phyloP scores from a whole-genome alignment of 2,888 invertebrate species.

The Buathra laborator region DNA sequence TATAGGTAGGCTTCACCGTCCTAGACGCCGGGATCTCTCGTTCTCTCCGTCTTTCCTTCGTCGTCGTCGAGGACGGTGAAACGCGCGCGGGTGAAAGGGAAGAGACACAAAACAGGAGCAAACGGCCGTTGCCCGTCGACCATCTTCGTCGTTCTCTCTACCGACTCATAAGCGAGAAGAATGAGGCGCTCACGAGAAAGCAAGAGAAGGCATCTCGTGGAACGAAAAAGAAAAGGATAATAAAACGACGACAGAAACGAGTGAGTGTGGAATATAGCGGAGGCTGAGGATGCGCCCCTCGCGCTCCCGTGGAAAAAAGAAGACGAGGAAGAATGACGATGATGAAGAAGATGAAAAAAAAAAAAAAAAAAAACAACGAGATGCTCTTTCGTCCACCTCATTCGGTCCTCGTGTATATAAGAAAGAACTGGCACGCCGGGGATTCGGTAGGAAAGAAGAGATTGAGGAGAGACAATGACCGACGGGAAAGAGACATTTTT shows the following conservation, averaged over 20 bases:
- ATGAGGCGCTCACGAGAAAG: not conserved
- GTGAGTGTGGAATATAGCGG: conserved; percentile 10
- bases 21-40: conserved; percentile 1
- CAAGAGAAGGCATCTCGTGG: not conserved
- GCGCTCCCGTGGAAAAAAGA: conserved; percentile 1
- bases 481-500: conserved; percentile 15
- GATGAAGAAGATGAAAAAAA: not conserved
- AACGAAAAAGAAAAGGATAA: conserved; percentile 18
- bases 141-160: not conserved
- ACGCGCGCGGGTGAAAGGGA: conserved; percentile 4
- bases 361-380: not conserved
- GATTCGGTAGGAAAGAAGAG: not conserved
- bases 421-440: not conserved
- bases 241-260: conserved; percentile 5
- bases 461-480: conserved; percentile 1
- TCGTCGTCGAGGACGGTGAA: conserved; percentile 13
- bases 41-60: too few species aligned
- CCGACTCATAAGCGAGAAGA: not conserved
- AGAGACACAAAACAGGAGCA: conserved; percentile 29
- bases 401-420: not conserved
- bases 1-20: not conserved
- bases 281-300: not conserved
- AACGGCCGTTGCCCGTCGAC: conserved; percentile 1
- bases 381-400: not conserved
- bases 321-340: not conserved